phyloP scores from a whole-genome alignment of 2,113 vertebrate species.

The Pluvianellus socialis region DNA sequence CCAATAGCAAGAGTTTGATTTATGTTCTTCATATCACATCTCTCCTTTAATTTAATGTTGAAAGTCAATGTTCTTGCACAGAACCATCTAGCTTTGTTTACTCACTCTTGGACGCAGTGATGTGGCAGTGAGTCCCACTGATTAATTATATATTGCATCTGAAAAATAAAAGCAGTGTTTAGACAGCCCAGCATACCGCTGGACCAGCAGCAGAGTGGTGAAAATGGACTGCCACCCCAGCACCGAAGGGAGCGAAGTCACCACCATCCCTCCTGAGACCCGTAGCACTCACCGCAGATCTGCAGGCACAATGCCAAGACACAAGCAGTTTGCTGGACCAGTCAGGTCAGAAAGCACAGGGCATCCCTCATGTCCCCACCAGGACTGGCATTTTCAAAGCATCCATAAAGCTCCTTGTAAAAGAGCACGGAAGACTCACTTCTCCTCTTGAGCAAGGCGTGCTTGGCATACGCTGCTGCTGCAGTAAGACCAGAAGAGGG shows the following conservation, averaged over 20 bases:
- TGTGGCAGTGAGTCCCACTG: neutral
- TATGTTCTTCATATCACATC: neutral
- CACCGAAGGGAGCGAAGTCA: neutral
- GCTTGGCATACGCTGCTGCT: neutral
- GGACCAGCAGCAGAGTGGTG: neutral
- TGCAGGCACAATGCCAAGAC: neutral
- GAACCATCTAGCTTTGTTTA: neutral
- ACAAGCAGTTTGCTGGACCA: neutral
- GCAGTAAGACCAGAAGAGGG: neutral
- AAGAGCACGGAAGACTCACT: neutral
- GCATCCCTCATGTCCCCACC: neutral
- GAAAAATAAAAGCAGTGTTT: neutral
- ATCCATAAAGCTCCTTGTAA: neutral
- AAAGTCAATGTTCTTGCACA: neutral
- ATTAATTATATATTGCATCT: neutral
- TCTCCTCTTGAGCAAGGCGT: neutral
- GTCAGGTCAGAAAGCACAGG: neutral
- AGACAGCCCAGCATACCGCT: neutral
- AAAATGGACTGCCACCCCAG: neutral
- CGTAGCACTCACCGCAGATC: neutral
- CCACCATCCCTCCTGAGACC: neutral
- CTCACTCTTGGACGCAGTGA: neutral
- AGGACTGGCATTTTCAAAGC: neutral
- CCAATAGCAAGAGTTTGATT: conserved; percentile 8
- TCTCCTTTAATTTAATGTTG: conserved; percentile 5